Evolutionary conservation across 2,113 vertebrate genomes (phyloP), one percentile per base, ranked within the genome.

Genomic region (Bos javanicus): DNA sequence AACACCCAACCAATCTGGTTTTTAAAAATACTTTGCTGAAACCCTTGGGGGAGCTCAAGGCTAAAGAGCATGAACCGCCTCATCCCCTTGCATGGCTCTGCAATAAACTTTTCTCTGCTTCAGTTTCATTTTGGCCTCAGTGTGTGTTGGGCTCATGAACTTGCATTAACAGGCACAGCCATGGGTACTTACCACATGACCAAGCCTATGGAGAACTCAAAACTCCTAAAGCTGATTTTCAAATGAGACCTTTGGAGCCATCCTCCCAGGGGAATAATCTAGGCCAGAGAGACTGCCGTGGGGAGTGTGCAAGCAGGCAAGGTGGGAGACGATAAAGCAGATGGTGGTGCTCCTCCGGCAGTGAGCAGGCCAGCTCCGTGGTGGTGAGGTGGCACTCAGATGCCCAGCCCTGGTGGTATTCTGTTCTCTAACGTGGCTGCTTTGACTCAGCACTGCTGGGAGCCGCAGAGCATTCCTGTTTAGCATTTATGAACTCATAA

Each of bases 401-500:
- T 54, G 67, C 86, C 46, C 46, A 82, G 52, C 15, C 85, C 85
- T 82, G 50, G 89, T 78, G 86, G 62, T 95, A 94, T 94, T 94
- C 95, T 83, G 82, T 85, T 91, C 88, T 92, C 52, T 96, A 54
- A 80, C 1, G 0, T 71, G 87, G 89, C 86, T 91, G 43, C 25
- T 94, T 96, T 98, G 93, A 96, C 94, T 97, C 95, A 94, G 91
- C 71, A 30, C 39, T 33, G 60, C 97, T 94, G 93, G 78, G 91
- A 95, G 83, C 78, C 89, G 76, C 88, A 93, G 86, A 59, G 11
- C 52, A 57, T 80, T 97, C 78, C 71, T 94, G 93, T 81, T 95
- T 95, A 98, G 83, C 93, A 93, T 90, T 95, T 94, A 97, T 95
- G 97, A 97, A 91, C 89, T 98, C 95, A 96, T 62, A 94, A 96